Conservation (phyloP, 2,113 vertebrate genomes). For the Grus americana region DNA sequence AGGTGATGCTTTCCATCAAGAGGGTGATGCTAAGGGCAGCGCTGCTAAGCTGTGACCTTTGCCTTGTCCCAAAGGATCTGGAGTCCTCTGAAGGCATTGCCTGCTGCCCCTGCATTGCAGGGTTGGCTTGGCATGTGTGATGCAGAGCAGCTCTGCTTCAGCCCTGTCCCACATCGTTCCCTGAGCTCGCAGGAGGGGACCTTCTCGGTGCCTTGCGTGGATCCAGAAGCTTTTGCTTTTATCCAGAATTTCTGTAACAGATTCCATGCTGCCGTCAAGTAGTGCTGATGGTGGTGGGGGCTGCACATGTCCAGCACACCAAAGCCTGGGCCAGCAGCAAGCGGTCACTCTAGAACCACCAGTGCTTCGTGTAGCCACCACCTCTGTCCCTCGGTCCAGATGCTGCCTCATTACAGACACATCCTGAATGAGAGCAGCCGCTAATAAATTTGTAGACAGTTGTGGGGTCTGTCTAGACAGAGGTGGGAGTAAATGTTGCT, state of each 20-base stretch:
- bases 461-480: neutral
- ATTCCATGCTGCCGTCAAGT: neutral
- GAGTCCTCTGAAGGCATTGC: neutral
- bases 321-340: neutral
- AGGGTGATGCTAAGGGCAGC: neutral
- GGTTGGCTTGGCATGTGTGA: neutral
- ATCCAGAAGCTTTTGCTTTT: neutral
- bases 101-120: neutral
- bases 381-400: neutral
- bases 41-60: neutral
- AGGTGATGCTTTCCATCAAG: neutral
- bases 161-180: neutral
- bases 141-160: rapidly evolving
- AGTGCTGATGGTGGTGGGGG: neutral
- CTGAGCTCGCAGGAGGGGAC: neutral
- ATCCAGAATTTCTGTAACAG: neutral
- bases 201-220: neutral
- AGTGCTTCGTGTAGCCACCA: neutral
- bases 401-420: neutral
- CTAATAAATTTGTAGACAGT: neutral
- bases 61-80: neutral
- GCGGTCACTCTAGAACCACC: neutral
- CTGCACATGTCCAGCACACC: neutral
- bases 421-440: rapidly evolving
- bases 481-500: neutral